Percentiles rank a stretch among this genome's conserved stretches.
Evolutionary conservation across 2,797 vertebrate species (phyloP).

Genomic region (Falco concolor): DNA sequence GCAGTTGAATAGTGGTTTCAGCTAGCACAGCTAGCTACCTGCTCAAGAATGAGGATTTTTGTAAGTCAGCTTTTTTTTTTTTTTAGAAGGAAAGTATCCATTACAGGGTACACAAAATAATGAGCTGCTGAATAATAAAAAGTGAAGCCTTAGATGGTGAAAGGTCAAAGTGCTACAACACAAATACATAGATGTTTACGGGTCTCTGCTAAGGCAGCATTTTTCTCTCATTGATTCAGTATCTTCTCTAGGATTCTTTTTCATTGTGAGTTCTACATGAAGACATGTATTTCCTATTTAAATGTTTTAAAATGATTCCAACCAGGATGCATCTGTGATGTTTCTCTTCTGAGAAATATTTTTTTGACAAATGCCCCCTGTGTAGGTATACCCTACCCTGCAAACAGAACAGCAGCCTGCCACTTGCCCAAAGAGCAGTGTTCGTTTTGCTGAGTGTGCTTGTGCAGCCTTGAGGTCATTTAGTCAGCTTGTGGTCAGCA

Average conservation of each 20-base stretch:
- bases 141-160: background rate
- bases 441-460: background rate
- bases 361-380: background rate
- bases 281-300: background rate
- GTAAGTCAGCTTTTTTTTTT: background rate
- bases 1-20: background rate
- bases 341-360: background rate
- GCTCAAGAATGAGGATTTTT: background rate
- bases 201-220: background rate
- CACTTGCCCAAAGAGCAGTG: background rate
- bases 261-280: fast-evolving
- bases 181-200: background rate
- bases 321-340: background rate
- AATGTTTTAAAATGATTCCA: background rate
- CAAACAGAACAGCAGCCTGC: background rate
- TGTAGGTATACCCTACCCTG: background rate
- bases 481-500: background rate
- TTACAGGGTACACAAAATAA: background rate
- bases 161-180: background rate
- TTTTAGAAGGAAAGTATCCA: background rate
- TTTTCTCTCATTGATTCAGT: background rate
- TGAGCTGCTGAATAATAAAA: background rate
- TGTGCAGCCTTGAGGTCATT: background rate
- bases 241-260: background rate
- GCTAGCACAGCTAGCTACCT: background rate